phyloP scores from a whole-genome alignment of 2,888 invertebrate genomes.

The Aphelenchoides bicaudatus region DNA sequence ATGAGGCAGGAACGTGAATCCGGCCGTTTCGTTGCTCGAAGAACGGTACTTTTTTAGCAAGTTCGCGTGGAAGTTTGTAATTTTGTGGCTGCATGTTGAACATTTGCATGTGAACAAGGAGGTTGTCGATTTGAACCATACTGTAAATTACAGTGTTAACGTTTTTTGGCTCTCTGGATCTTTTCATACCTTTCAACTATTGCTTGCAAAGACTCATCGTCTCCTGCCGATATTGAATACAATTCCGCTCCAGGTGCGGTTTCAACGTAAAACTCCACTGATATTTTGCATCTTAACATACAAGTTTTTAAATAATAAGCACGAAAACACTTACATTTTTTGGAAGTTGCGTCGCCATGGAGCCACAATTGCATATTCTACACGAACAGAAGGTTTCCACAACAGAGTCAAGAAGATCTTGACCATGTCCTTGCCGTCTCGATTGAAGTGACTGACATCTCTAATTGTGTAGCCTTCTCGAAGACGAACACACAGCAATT shows the following conservation, averaged over 20 bases:
- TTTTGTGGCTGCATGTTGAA: conserved; percentile 68
- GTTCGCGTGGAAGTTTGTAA: conserved; percentile 70
- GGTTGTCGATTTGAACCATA: conserved; percentile 61
- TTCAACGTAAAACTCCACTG: conserved; percentile 28
- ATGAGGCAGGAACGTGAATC: conserved; percentile 20
- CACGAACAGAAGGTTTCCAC: conserved; percentile 72
- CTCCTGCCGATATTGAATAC: not conserved
- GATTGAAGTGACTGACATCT: conserved; percentile 40
- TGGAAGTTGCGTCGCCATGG: conserved; percentile 32
- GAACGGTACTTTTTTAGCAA: conserved; percentile 24
- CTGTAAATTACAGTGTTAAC: conserved; percentile 30
- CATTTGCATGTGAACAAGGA: conserved; percentile 72
- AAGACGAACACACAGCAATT: conserved; percentile 72
- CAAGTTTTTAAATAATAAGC: conserved; percentile 17
- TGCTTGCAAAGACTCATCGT: conserved; percentile 1
- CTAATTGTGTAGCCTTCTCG: conserved; percentile 74
- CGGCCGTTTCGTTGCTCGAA: conserved; percentile 19
- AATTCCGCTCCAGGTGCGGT: not conserved
- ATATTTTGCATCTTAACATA: conserved; percentile 23
- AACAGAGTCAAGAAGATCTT: conserved; percentile 71
- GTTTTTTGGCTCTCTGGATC: too few species aligned
- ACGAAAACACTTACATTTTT: conserved; percentile 14
- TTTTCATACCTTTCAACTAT: too few species aligned
- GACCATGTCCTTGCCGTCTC: conserved; percentile 63
- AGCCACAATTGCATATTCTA: conserved; percentile 70